A percentile compares a stretch with the other conserved stretches of the same genome.
Evolutionary conservation across 2,113 vertebrate species (phyloP).

Genomic region (Platichthys stellatus): DNA sequence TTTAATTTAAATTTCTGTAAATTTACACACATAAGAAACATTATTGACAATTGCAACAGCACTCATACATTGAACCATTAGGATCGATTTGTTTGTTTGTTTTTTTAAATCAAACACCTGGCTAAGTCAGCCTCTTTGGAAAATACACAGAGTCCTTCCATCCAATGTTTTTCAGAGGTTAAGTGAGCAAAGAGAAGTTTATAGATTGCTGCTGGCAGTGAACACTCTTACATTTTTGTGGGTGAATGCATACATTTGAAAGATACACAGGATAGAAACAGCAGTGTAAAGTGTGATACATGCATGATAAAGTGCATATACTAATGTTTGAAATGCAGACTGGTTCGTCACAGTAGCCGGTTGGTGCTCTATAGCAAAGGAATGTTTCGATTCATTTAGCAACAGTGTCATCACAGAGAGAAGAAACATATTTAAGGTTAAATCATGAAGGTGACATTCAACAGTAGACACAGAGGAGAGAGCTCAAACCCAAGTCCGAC

Average conservation of each 20-base stretch:
- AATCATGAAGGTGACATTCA: constrained; percentile 1
- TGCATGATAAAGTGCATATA: constrained; percentile 39
- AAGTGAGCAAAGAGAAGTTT: constrained; percentile 6
- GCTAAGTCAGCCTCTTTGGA: neutral
- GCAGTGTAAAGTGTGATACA: neutral
- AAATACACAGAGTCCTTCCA: neutral
- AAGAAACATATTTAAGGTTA: neutral
- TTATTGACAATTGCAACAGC: neutral
- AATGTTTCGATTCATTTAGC: constrained; percentile 14
- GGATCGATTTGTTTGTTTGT: too few species aligned
- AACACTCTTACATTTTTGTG: neutral
- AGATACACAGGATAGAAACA: neutral
- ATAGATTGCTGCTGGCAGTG: neutral
- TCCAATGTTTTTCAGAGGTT: neutral
- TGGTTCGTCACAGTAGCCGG: neutral
- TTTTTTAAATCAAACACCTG: neutral
- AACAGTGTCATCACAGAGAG: neutral
- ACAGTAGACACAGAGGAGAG: neutral
- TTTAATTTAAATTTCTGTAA: constrained; percentile 12
- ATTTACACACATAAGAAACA: neutral
- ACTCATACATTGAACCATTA: neutral
- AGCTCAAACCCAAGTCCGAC: neutral
- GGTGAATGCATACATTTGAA: neutral
- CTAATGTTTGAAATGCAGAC: neutral
- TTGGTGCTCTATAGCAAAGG: neutral